Evolutionary conservation across 2,888 invertebrate species (phyloP).

Genomic region (Lasioglossum malachurum): DNA sequence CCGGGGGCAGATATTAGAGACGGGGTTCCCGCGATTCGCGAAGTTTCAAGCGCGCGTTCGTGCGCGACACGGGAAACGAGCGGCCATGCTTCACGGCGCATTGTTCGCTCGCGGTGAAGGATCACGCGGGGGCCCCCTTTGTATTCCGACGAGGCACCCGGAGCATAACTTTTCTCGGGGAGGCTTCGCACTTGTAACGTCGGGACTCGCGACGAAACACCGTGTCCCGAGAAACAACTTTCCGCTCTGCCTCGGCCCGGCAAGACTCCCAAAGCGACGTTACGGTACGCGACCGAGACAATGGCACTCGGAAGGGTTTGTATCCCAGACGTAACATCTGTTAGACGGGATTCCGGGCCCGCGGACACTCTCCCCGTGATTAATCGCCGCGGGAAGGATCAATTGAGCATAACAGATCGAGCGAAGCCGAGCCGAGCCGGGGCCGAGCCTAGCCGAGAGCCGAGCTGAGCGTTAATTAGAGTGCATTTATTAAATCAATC

Average conservation of each 20-base stretch:
- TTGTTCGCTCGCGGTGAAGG: conserved; percentile 68
- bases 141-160: conserved; percentile 70
- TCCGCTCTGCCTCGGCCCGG: conserved; percentile 44
- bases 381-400: conserved; percentile 45
- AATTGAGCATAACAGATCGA: conserved; percentile 40
- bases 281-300: conserved; percentile 46
- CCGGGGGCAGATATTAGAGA: conserved; percentile 62
- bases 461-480: conserved; percentile 38
- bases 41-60: conserved; percentile 64
- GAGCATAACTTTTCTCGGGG: conserved; percentile 71
- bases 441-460: background rate
- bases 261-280: conserved; percentile 50
- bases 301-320: conserved; percentile 52
- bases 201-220: conserved; percentile 64
- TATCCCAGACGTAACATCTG: conserved; percentile 55
- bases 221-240: conserved; percentile 62
- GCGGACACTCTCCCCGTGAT: conserved; percentile 40
- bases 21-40: conserved; percentile 61
- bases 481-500: conserved; percentile 55
- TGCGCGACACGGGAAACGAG: conserved; percentile 65
- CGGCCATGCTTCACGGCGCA: conserved; percentile 68
- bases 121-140: conserved; percentile 70
- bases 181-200: conserved; percentile 68
- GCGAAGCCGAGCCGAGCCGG: background rate
- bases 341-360: conserved; percentile 49